Evolutionary conservation across 2,797 vertebrate genomes (phyloP), one percentile per base, ranked within the genome.

Genomic region (Coccyzus lansbergi): DNA sequence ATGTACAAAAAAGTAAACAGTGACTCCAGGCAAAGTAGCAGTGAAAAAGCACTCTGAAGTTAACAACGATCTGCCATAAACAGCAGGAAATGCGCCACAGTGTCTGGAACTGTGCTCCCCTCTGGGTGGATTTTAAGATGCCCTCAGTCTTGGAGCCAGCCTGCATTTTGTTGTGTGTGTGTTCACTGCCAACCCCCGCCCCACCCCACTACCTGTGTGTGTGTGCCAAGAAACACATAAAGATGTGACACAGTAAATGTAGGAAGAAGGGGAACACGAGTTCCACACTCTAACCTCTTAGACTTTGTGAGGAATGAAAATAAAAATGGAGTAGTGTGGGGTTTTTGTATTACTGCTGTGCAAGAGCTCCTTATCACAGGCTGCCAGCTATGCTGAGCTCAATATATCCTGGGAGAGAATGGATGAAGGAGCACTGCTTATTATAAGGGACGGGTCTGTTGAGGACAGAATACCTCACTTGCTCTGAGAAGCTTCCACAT

Each of bases 41-140:
- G 67, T 92, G 36, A 79, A 63, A 77, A 93, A 79, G 44, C 38
- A 15, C 26, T 88, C 34, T 68, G 9, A 34, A 29, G 72, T 69
- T 92, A 62, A 90, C 49, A 44, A 42, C 19, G 4, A 33, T 86
- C 22, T 92, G 33, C 83, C 17, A 2, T 46, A 52, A 92, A 29
- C 81, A 56, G 33, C 86, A 95, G 92, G 93, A 93, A 96, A 31
- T 86, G 46, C 90, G 71, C 67, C 88, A 83, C 77, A 51, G 0
- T 95, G 67, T 96, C 80, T 86, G 86, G 63, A 92, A 67, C 83
- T 53, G 28, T 82, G 44, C 49, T 88, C 88, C 70, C 68, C 29
- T 70, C n/a, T 49, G 52, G 21, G 44, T 52, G 40, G 59, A 38
- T 86, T 86, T 84, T 92, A 12, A 59, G 76, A 62, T 0, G 0